Evolutionary conservation across 2,113 vertebrate species (phyloP), one percentile per base, ranked within the genome.

Genomic region (Vidua macroura): DNA sequence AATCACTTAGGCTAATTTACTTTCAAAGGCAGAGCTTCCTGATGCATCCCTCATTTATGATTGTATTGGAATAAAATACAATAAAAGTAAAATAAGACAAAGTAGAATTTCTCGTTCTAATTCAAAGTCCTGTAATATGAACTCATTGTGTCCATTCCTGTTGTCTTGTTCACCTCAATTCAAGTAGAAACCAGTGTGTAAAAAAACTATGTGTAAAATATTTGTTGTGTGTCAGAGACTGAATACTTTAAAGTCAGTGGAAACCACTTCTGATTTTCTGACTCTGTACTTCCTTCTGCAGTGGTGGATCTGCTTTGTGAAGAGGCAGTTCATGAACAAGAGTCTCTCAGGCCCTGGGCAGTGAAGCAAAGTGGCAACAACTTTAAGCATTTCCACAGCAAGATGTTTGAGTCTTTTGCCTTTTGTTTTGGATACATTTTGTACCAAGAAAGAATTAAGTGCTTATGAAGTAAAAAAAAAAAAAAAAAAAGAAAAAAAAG

Each of bases 241-340:
- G 28, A 76, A 51, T n/a, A 21, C 15, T 83, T 74, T 15, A 18
- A 69, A 86, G 25, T 76, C 30, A 28, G 5, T 19, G 33, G 69
- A 78, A 89, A 84, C 44, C 1, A 5, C 35, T 80, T 81, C 24
- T 69, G 43, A 10, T 81, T 87, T 85, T 66, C 80, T 96, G 56
- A 95, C 72, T 91, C 90, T 37, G 1, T 55, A 3, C 88, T 83
- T 96, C 96, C 55, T 81, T 62, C 78, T 88, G 33, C 97, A 99
- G 99, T 99, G 99, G 99, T 99, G 99, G 99, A 98, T 99, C 92
- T 99, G 99, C 97, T 99, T 99, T 90, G 99, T 99, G 97, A 99
- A 99, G 98, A 99, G 97, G 94, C 99, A 99, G 96, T 99, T 99
- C 98, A 99, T 99, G 99, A 99, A 99, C 98, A 99, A 99, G 98